A percentile compares a stretch with the other conserved stretches of the same genome.
phyloP scores from a whole-genome alignment of 1,140 invertebrate species.

The Eriocheir sinensis region DNA sequence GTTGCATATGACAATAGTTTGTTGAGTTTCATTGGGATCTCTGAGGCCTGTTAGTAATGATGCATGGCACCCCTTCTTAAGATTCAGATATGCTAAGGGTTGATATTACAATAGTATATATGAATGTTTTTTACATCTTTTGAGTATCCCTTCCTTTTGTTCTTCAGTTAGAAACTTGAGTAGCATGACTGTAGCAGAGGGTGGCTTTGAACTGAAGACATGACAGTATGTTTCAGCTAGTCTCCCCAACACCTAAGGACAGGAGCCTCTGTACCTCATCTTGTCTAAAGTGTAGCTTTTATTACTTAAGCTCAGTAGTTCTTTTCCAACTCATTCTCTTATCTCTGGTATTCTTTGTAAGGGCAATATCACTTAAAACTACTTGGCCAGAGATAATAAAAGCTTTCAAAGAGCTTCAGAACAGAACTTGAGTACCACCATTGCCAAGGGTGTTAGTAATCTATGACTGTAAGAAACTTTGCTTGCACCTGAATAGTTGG shows the following conservation, averaged over 20 bases:
- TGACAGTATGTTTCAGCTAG: too few species aligned
- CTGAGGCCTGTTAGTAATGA: background rate
- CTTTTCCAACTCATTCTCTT: background rate
- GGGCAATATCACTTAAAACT: background rate
- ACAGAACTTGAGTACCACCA: background rate
- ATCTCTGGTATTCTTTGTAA: background rate
- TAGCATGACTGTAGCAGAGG: too few species aligned
- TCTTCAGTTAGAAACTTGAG: too few species aligned
- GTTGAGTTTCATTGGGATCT: background rate
- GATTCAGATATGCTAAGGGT: background rate
- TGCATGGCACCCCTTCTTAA: background rate
- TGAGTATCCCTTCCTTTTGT: too few species aligned
- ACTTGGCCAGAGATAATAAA: slow-evolving; percentile 23
- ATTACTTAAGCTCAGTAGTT: background rate
- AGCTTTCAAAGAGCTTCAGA: background rate
- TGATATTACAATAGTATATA: background rate
- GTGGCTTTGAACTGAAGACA: too few species aligned
- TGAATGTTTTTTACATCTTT: too few species aligned
- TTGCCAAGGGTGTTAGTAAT: background rate
- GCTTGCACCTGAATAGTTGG: background rate
- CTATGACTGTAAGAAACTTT: background rate
- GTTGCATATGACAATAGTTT: background rate
- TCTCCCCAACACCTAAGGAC: background rate
- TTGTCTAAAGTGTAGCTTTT: background rate
- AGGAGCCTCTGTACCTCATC: background rate